Base-by-base conservation (phyloP, 2,888 invertebrate species). In the Scelioninae gen. 2 region DNA sequence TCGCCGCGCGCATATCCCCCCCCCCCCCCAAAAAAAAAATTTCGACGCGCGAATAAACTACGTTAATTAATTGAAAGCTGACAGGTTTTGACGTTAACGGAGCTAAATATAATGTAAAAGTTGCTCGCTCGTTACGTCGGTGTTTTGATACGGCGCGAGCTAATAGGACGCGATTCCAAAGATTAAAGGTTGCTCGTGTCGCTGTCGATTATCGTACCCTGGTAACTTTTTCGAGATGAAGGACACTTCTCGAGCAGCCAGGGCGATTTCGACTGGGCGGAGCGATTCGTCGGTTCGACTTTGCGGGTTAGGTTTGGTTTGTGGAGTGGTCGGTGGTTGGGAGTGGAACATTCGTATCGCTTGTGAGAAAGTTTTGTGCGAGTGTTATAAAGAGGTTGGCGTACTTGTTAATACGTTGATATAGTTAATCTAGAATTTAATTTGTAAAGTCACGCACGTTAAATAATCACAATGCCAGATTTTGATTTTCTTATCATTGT, bases 81-180 rank as follows among this genome's bases (percentile, higher is more conserved):
- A 73, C 58, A 69, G 53, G 31, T 64, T 69, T 64, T 68, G 61
- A 73, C 73, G 43, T 55, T 61, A 67, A 65, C 57, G 46, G 46
- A 45, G 50, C 45, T 50, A 57, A 48, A 64, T 69, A 52, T 70
- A 70, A 63, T 52, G 48, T 37, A 64, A 70, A 63, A 33, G 61
- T 39, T 22, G n/a, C 45, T 35, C 31, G 53, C n/a, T 41, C 41
- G 37, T 57, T 50, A 41, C 31, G 15, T 37, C 37, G 50, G 48
- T 52, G 25, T n/a, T 25, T 28, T 25, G 25, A 28, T 48, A 55
- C 35, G 39, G 50, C 64, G 55, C 41, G 35, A 33, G 10, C 37
- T 57, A 63, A 63, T 70, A 39, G 63, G 18, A 41, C 28, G 16
- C 37, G 28, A 58, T 55, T 58, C 37, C 48, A 45, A 50, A 48